These are phyloP conservation scores for Scolopax rusticola DNA, from an alignment of 2,797 vertebrate species.

Conservation along the genomic window DNA sequence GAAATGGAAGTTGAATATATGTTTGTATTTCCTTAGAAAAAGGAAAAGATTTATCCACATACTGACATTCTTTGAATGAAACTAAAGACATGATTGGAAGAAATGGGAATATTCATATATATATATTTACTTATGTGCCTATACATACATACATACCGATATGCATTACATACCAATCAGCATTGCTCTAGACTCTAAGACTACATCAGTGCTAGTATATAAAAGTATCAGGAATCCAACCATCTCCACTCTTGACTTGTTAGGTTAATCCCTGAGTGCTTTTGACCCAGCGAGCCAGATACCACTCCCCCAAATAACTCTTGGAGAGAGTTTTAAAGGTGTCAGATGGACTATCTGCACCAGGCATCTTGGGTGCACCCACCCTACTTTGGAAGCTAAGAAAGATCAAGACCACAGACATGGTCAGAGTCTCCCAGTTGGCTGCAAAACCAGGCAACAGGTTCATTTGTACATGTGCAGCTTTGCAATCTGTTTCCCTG, in stretches of 20 bases:
- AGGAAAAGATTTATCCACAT: neutral
- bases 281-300: neutral
- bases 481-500: rapidly evolving
- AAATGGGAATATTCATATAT: neutral
- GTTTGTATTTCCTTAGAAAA: neutral
- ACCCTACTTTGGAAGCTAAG: neutral
- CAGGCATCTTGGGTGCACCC: neutral
- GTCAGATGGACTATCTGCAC: neutral
- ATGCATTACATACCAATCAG: neutral
- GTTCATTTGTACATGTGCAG: neutral
- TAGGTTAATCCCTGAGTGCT: neutral
- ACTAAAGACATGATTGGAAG: neutral
- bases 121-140: neutral
- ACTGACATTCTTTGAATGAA: neutral
- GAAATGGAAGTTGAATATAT: neutral
- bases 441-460: neutral
- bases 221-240: neutral
- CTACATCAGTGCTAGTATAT: neutral
- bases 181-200: neutral
- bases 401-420: rapidly evolving
- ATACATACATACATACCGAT: too few relatives aligned
- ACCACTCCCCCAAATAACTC: neutral
- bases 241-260: neutral
- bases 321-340: neutral
- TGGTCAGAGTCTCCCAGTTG: rapidly evolving